Base-by-base conservation (phyloP, 1,140 invertebrate species). In the Cheumatopsyche charites region DNA sequence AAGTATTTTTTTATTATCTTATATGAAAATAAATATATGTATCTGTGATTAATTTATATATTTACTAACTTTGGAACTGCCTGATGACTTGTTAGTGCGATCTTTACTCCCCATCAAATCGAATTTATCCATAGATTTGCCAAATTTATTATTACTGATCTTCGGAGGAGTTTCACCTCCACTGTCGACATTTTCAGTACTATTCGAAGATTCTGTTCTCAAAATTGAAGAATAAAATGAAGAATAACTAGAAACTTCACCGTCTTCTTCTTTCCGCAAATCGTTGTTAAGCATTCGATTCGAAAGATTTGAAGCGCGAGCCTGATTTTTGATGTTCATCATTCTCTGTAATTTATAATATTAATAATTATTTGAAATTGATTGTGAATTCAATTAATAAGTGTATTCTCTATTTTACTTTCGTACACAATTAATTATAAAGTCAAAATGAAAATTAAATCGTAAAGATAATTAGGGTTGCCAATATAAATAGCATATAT, bases 151-250 rank as follows among this genome's bases (percentile, higher is more conserved):
- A 13, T 61, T 36, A 4, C 25, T 19, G 45, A 52, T 26, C 29
- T 52, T 47, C n/a, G 23, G n/a, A 26, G 55, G 3, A 42, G 45
- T 61, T 67, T 73, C 42, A 19, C 41, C 49, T 43, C 49, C n/a
- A 41, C 65, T 41, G 19, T 70, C 25, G 9, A 7, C 21, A n/a
- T 61, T 49, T 49, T 42, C 69, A 12, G 62, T 72, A 36, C 70
- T 72, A 25, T 69, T 65, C 0, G 70, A 71, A 9, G 19, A 41
- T 21, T 86, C 86, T 0, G 86, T 86, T 78, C 86, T 86, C 9
- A 86, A 79, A 67, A 86, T 84, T 15, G 85, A 87, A 0, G 85
- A 87, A 76, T 86, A 86, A 66, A 85, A 86, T 0, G 83, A 85
- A 11, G 86, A 87, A 75, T 85, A 85, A 73, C 83, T 85, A 67